Conservation (phyloP, 2,113 vertebrate genomes). For the Sinosuthora webbiana region DNA sequence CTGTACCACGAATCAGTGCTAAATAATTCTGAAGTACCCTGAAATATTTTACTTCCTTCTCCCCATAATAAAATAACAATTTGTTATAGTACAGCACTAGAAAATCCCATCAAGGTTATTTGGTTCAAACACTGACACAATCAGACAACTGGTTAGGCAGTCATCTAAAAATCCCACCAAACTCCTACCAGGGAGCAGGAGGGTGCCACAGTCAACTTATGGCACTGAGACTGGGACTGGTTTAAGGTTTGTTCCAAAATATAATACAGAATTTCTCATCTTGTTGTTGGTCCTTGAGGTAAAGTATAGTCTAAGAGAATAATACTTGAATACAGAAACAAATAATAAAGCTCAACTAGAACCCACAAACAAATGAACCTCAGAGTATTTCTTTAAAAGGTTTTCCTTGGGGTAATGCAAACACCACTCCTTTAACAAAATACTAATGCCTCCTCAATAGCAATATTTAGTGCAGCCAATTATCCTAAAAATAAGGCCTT, state of each 20-base stretch:
- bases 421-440: background rate
- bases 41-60: background rate
- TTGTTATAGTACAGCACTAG: background rate
- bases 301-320: background rate
- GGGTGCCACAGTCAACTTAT: background rate
- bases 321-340: background rate
- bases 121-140: background rate
- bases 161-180: background rate
- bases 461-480: constrained; percentile 26
- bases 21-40: background rate
- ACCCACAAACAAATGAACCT: background rate
- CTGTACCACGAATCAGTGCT: background rate
- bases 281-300: background rate
- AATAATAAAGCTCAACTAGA: background rate
- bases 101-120: background rate
- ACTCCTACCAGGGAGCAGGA: background rate
- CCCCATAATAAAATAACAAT: background rate
- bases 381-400: background rate
- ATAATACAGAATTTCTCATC: background rate
- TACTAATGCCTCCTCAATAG: background rate
- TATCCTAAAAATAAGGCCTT: background rate
- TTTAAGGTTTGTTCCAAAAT: background rate
- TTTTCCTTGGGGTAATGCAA: background rate
- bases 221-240: background rate
- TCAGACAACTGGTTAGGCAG: background rate